phyloP scores from a whole-genome alignment of 2,113 vertebrate species.

The Pseudois nayaur region DNA sequence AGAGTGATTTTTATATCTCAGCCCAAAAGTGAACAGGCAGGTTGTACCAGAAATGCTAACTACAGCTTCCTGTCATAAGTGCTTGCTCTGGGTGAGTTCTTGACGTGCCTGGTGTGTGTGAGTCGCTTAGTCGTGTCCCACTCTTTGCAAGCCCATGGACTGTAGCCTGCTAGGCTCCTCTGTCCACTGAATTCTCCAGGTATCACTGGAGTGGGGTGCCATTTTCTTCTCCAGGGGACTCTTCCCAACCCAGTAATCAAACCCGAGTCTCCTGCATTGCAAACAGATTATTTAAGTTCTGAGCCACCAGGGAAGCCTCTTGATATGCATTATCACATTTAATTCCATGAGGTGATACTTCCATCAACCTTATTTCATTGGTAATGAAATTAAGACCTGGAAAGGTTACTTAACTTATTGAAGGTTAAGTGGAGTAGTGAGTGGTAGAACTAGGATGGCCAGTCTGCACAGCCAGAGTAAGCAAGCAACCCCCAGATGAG shows the following conservation, averaged over 20 bases:
- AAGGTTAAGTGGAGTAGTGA: background rate
- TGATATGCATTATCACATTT: background rate
- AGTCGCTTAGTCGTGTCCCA: rapidly evolving
- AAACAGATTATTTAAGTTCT: background rate
- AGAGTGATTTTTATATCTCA: background rate
- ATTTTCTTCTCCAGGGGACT: background rate
- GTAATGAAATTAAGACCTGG: background rate
- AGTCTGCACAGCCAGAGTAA: constrained; percentile 20
- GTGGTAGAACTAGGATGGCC: background rate
- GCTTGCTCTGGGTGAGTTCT: background rate
- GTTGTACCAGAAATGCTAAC: background rate
- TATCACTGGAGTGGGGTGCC: background rate
- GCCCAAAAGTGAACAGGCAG: background rate
- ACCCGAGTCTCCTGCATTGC: background rate
- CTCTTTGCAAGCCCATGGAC: background rate
- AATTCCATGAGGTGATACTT: background rate
- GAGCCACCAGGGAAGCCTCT: background rate
- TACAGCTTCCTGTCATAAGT: background rate
- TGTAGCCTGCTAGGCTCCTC: background rate
- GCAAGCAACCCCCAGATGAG: background rate
- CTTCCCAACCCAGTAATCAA: background rate
- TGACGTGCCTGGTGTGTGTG: background rate
- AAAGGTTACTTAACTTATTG: background rate
- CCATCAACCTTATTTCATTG: background rate
- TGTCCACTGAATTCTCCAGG: background rate